These are phyloP conservation scores for Nyctereutes procyonoides DNA, from an alignment of 2,113 vertebrate genomes.

Conservation along the genomic window DNA sequence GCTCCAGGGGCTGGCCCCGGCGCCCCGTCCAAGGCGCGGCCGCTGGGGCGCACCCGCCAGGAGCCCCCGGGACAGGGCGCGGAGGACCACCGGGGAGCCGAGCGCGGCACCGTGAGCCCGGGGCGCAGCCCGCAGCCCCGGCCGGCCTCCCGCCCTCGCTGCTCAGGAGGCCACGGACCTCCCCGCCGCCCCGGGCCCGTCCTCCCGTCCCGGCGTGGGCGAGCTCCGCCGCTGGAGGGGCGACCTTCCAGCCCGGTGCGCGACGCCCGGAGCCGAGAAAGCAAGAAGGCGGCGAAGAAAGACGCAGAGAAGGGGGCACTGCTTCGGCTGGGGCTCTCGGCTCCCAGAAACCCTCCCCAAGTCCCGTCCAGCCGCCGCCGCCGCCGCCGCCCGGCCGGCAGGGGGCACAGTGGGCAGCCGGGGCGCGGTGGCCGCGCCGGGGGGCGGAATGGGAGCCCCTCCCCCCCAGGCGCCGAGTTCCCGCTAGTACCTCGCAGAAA, in stretches of 20 bases:
- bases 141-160: slow-evolving; percentile 39
- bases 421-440: neutral
- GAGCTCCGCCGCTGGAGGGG: slow-evolving; percentile 32
- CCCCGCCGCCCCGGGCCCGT: slow-evolving; percentile 53
- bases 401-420: slow-evolving; percentile 63
- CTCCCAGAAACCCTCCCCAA: neutral
- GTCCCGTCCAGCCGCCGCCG: neutral
- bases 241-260: slow-evolving; percentile 46
- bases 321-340: neutral
- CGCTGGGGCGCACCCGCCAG: neutral
- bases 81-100: neutral
- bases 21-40: neutral
- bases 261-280: slow-evolving; percentile 14
- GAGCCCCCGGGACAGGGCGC: neutral
- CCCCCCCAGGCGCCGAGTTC: neutral
- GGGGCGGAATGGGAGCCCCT: neutral
- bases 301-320: neutral
- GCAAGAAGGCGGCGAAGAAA: slow-evolving; percentile 36
- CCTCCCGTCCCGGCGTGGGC: slow-evolving; percentile 50
- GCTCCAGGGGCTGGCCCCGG: neutral
- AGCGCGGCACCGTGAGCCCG: neutral
- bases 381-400: slow-evolving; percentile 59
- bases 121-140: neutral
- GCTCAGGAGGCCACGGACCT: slow-evolving; percentile 2
- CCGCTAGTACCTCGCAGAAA: slow-evolving; percentile 61